Evolutionary conservation across 92 coral and sea anemone genomes (phyloP), one percentile per base, ranked within the genome.

Genomic region (Parazoanthus atlanticus): DNA sequence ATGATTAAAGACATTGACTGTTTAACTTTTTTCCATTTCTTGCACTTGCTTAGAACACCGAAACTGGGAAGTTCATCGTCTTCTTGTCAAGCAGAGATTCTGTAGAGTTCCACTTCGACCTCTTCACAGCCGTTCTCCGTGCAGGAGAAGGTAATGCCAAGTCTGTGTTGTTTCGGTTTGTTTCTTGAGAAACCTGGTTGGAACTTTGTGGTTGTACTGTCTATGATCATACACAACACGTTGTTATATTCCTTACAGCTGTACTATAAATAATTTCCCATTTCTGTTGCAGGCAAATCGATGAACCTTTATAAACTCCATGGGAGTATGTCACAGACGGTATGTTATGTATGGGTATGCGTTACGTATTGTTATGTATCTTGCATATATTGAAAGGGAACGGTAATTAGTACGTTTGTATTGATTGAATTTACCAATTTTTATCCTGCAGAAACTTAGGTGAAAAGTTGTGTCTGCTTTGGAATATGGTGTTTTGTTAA

Each of bases 1-100:
- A 0, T 75, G n/a, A 2, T 33, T 33, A 38, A 74, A 21, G 26
- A 11, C 54, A 67, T 16, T 23, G 29, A 67, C 15, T 23, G 29
- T 31, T 38, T 11, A 38, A 25, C 23, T 17, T 47, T 69, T 83
- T 3, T 30, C 25, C 36, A 11, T 49, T 83, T 26, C 36, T 26
- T 74, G n/a, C 66, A 6, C 8, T 74, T 54, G 29, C 87, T 28
- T 78, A 94, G 96, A 76, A 86, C 32, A 70, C 81, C 2, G 46
- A 85, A 31, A 70, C 86, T 38, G 90, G 94, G 49, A 97, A 97
- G 86, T 88, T 92, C 74, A 95, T 97, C n/a, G 93, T 97, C 32
- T 97, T 97, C 79, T 85, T 97, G 52, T 94, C 98, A 31, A 97
- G 98, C 65, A 91, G 98, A 78, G 99, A 97, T 79, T 97, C 98